Conservation (phyloP, 2,888 invertebrate species). For the Lutraria lutraria region DNA sequence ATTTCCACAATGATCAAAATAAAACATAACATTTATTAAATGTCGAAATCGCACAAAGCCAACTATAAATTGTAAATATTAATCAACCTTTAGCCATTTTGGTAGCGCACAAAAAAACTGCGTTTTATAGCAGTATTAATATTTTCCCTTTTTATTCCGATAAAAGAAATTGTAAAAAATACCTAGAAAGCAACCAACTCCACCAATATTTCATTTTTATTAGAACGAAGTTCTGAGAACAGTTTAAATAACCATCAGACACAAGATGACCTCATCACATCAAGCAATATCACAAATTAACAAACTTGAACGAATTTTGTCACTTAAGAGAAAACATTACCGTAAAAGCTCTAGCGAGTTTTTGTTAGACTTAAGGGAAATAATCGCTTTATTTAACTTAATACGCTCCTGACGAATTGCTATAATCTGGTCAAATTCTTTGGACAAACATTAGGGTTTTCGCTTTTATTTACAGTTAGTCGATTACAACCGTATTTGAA, state of each 20-base stretch:
- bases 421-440: constrained; percentile 45
- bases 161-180: neutral
- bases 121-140: too few relatives aligned
- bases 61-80: too few relatives aligned
- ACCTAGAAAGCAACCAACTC: neutral
- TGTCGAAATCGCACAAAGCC: too few relatives aligned
- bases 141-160: neutral
- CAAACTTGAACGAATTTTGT: neutral
- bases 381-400: constrained; percentile 46
- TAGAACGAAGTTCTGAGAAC: neutral
- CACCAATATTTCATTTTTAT: neutral
- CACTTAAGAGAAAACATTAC: neutral
- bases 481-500: constrained; percentile 22
- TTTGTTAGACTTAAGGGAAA: constrained; percentile 42
- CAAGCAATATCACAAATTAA: neutral
- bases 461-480: constrained; percentile 32
- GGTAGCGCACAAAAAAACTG: too few relatives aligned
- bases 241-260: neutral
- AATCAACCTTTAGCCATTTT: too few relatives aligned
- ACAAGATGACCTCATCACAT: neutral
- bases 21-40: too few relatives aligned
- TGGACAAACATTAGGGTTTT: constrained; percentile 37
- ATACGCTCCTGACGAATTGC: constrained; percentile 35
- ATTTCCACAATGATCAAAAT: too few relatives aligned
- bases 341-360: constrained; percentile 32